Percentiles rank a stretch among this genome's conserved stretches.
Conservation (phyloP, 2,888 invertebrate species). For the Cactoblastis cactorum region DNA sequence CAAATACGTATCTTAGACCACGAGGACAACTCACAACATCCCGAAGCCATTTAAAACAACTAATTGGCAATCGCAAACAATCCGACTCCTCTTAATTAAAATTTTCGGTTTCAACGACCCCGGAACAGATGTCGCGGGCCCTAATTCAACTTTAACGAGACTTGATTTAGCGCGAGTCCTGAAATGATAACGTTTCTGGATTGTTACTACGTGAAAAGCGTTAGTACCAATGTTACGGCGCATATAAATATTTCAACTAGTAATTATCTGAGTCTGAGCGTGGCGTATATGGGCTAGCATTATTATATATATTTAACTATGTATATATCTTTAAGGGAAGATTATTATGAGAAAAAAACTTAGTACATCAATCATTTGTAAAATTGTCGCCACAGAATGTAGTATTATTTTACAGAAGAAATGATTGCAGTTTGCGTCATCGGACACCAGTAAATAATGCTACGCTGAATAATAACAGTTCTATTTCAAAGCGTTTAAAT, state of each 20-base stretch:
- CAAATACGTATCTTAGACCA: no score
- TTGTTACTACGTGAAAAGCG: no score
- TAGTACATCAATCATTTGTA: no score
- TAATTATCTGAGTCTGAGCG: no score
- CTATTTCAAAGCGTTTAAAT: neutral
- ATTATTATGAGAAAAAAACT: no score
- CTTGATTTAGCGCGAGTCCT: neutral
- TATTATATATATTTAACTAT: no score
- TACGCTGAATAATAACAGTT: neutral
- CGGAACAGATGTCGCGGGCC: neutral
- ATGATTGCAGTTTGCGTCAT: neutral
- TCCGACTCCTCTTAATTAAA: neutral
- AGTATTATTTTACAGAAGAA: neutral
- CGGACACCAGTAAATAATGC: neutral
- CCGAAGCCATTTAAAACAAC: neutral
- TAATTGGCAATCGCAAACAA: conserved; percentile 2
- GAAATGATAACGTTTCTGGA: no score
- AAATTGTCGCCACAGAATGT: no score
- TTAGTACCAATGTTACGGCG: no score
- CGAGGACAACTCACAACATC: neutral
- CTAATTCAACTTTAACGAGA: neutral
- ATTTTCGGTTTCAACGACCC: neutral
- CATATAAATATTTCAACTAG: no score
- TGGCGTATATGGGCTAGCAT: no score
- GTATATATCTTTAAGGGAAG: no score